These are phyloP conservation scores for Atethmia centrago DNA, from an alignment of 2,888 invertebrate genomes.

Conservation along the genomic window DNA sequence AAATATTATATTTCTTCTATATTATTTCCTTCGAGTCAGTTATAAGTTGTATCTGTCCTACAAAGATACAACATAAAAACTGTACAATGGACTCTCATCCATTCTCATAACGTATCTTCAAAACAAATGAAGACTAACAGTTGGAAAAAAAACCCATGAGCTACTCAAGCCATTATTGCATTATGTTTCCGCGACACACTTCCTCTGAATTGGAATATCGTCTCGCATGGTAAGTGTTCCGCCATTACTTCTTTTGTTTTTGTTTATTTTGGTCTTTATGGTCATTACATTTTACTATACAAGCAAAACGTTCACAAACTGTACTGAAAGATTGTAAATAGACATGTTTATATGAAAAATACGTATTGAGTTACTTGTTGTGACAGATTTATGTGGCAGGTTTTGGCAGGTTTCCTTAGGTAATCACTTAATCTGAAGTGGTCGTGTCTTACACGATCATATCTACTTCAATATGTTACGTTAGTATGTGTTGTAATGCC, in stretches of 20 bases:
- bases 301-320: background rate
- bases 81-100: background rate
- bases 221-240: slow-evolving; percentile 10
- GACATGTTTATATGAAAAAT: slow-evolving; percentile 2
- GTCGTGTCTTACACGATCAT: too few species aligned
- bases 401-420: background rate
- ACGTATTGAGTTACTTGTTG: too few species aligned
- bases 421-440: background rate
- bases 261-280: background rate
- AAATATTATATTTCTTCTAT: too few species aligned
- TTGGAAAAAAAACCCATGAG: slow-evolving; percentile 6
- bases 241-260: background rate
- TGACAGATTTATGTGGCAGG: slow-evolving; percentile 6
- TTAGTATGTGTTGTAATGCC: background rate
- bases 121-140: slow-evolving; percentile 7
- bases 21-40: too few species aligned
- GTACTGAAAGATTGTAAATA: slow-evolving; percentile 2
- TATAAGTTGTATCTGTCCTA: too few species aligned
- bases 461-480: too few species aligned
- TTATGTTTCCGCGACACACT: slow-evolving; percentile 20
- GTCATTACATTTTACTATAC: background rate
- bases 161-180: background rate
- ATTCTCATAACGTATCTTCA: background rate
- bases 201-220: background rate
- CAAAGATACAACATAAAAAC: too few species aligned